Percentiles rank a stretch among this genome's conserved stretches.
Conservation (phyloP, 2,113 vertebrate genomes). For the Mugil cephalus region DNA sequence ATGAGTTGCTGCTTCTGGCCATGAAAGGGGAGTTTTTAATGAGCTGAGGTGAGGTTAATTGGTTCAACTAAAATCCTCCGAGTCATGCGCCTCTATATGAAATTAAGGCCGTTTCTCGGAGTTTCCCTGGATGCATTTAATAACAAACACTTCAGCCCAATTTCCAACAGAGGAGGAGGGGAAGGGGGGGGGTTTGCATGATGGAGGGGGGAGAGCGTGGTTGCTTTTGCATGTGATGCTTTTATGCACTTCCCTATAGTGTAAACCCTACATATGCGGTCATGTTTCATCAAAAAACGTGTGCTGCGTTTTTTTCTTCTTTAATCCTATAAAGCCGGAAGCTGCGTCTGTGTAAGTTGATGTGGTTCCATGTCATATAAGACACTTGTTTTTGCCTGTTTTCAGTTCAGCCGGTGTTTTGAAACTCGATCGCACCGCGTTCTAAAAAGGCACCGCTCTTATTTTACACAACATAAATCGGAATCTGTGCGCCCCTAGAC, state of each 20-base stretch:
- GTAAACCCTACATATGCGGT: slow-evolving; percentile 28
- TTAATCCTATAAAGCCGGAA: no score
- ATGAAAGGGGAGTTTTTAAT: slow-evolving; percentile 87
- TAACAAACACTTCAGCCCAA: slow-evolving; percentile 86
- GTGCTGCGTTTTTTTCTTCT: slow-evolving; percentile 22
- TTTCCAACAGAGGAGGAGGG: slow-evolving; percentile 61
- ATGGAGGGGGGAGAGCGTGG: background rate
- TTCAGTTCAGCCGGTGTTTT: no score
- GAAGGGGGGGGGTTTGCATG: background rate
- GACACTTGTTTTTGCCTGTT: no score
- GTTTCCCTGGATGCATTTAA: slow-evolving; percentile 82
- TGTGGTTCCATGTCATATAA: no score
- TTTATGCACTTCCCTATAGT: background rate
- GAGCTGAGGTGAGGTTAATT: slow-evolving; percentile 88
- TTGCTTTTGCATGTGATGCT: slow-evolving; percentile 37
- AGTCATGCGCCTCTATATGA: slow-evolving; percentile 85
- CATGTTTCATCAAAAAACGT: slow-evolving; percentile 32
- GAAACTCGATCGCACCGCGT: no score
- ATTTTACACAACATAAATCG: no score
- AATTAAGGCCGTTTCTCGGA: slow-evolving; percentile 85
- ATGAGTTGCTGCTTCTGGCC: slow-evolving; percentile 82
- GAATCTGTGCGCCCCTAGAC: no score
- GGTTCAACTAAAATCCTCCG: slow-evolving; percentile 81
- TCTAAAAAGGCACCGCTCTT: no score
- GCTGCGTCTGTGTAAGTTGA: no score